Base-by-base conservation (phyloP, 2,888 invertebrate species). In the Zygogramma bicolorata region DNA sequence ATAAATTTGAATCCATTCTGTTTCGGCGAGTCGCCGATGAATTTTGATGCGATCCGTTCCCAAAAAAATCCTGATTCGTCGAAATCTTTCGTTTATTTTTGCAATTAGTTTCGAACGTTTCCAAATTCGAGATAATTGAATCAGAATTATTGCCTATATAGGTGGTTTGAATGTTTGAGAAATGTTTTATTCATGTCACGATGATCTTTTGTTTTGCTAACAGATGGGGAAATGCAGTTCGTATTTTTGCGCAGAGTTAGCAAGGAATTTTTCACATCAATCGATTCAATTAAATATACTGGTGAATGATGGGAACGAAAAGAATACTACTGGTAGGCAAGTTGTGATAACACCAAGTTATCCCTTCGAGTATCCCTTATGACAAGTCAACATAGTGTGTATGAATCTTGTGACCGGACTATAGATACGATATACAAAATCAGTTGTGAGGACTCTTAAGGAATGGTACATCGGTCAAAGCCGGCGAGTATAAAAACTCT, bases 1-100 rank as follows among this genome's bases (percentile, higher is more conserved):
- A 75, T 75, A 75, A 34, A 75, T 75, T 75, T 68, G 68, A 75
- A 75, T 75, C 58, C 59, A 70, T 72, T 72, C 63, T 29, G 70
- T 72, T 72, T 65, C 10, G 20, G 53, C 38, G 63, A 20, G 46
- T 31, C 18, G 59, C 60, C 59, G 46, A 57, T 71, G 75, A 73
- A 72, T 72, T 42, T 65, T 72, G 72, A 72, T 72, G 68, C 31
- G 68, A 31, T 58, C 62, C 60, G 38, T 20, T 61, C 46, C 49
- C 62, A 49, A 62, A 53, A 69, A 71, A 57, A 10, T 59, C 25
- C 60, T 22, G 49, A 18, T 38, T 58, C 58, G 63, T 10, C 38
- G 34, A 25, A 25, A 46, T 13, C 31, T 63, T 59, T 67, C 69
- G 60, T 65, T 71, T 71, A 68, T 62, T 68, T 74, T 68, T 46